Conservation (phyloP, 2,113 vertebrate genomes). For the Noturus placidus region DNA sequence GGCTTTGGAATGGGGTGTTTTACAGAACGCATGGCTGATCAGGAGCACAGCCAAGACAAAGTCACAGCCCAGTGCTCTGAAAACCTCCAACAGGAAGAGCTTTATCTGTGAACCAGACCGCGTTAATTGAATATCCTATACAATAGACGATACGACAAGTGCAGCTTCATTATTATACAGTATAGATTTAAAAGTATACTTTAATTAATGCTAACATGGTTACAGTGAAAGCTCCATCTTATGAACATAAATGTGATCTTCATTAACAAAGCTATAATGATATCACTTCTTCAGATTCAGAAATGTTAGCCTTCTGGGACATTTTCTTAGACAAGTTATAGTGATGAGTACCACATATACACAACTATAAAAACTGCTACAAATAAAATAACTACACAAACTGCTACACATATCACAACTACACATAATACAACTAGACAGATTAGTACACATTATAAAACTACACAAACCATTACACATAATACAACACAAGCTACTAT, state of each 20-base stretch:
- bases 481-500: no score
- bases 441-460: no score
- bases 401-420: not conserved
- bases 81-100: constrained; percentile 1
- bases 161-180: constrained; percentile 17
- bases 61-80: constrained; percentile 31
- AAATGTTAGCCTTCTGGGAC: not conserved
- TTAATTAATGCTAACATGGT: constrained; percentile 19
- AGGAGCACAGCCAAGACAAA: constrained; percentile 25
- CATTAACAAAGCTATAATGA: not conserved
- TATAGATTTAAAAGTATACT: constrained; percentile 29
- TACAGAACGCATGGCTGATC: constrained; percentile 23
- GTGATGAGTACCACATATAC: no score
- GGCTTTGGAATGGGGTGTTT: not conserved
- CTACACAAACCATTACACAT: no score
- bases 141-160: not conserved
- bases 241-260: not conserved
- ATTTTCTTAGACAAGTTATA: not conserved
- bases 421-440: not conserved
- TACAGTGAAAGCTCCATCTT: constrained; percentile 15
- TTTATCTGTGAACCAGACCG: constrained; percentile 12
- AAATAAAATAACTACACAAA: not conserved
- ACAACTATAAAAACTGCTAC: not conserved
- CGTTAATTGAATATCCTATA: constrained; percentile 20
- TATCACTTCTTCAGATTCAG: not conserved